Evolutionary conservation across 2,888 invertebrate species (phyloP).

Genomic region (Cryptocephalus primarius): DNA sequence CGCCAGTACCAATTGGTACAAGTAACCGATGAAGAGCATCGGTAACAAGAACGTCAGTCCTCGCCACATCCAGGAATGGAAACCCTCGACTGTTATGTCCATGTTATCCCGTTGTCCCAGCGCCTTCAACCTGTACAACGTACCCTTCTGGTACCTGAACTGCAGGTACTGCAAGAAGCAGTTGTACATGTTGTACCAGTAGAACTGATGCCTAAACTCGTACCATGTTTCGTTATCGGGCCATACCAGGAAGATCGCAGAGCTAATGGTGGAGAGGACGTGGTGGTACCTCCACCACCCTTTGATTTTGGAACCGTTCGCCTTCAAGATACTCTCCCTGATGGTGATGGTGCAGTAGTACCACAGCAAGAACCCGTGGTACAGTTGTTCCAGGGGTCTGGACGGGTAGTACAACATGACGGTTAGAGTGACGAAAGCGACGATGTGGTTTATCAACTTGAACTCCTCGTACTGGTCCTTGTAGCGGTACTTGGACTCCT

Average conservation of each 20-base stretch:
- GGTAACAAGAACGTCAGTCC: conserved; percentile 92
- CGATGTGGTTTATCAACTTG: conserved; percentile 83
- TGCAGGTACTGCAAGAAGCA: conserved; percentile 46
- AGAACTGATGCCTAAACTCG: conserved; percentile 77
- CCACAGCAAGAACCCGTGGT: conserved; percentile 94
- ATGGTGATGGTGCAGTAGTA: conserved; percentile 99
- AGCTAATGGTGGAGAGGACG: conserved; percentile 88
- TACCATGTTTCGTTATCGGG: conserved; percentile 88
- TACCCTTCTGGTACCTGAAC: conserved; percentile 65
- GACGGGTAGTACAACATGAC: conserved; percentile 43
- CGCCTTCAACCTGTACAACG: conserved; percentile 58
- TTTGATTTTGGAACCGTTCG: conserved; percentile 91
- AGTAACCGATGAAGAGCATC: conserved; percentile 86
- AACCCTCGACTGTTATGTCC: conserved; percentile 99
- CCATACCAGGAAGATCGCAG: conserved; percentile 92
- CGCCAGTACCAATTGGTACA: conserved; percentile 91
- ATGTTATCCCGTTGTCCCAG: conserved; percentile 96
- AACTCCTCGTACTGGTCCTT: conserved; percentile 98
- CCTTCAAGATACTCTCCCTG: conserved; percentile 92
- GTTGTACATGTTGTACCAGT: conserved; percentile 88
- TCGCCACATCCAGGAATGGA: conserved; percentile 99
- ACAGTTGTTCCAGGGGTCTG: conserved; percentile 72
- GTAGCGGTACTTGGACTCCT: conserved; percentile 81
- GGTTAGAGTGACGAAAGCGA: conserved; percentile 74
- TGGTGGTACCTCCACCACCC: conserved; percentile 99